Evolutionary conservation across 2,797 vertebrate genomes (phyloP), one percentile per base, ranked within the genome.

Genomic region (Miichthys miiuy): DNA sequence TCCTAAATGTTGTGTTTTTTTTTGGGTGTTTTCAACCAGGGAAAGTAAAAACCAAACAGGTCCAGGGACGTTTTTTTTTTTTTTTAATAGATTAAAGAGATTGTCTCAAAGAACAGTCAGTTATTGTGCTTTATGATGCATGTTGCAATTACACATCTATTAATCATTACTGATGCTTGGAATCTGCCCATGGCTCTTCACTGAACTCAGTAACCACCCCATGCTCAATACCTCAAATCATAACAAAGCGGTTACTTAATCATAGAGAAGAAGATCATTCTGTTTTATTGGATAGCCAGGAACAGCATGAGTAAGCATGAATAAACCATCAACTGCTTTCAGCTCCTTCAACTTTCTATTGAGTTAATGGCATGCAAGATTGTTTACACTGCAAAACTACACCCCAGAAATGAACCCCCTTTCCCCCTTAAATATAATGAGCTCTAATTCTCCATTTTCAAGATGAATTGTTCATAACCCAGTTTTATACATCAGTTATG

Each of bases 381-480:
- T 47, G 9, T 14, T 17, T 21, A 14, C 18, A 42, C 9, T 64
- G 10, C 42, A 46, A 44, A 73, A 38, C 38, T 55, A 55, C 44
- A 57, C 25, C 25, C 38, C 57, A 50, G 77, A 50, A 69, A 25
- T 1, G 6, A 71, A 57, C 68, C 46, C 46, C 30, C 17, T 42
- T 62, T 63, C 23, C 17, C 18, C n/a, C 56, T 46, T 62, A 57
- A 67, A 34, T 62, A 71, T 69, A 38, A 18, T 65, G 34, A 80
- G 54, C 42, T 70, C 34, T 77, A 61, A 54, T 4, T 56, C n/a
- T 66, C 46, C 18, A 18, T 11, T 75, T 78, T 84, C 13, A 27
- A 63, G 72, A 65, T 61, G 30, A 41, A 46, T 65, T 68, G 23
- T 42, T 85, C 18, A 72, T 68, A 65, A 65, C 30, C 57, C 44